phyloP scores from a whole-genome alignment of 2,888 invertebrate genomes.

The Tenthredo livida region DNA sequence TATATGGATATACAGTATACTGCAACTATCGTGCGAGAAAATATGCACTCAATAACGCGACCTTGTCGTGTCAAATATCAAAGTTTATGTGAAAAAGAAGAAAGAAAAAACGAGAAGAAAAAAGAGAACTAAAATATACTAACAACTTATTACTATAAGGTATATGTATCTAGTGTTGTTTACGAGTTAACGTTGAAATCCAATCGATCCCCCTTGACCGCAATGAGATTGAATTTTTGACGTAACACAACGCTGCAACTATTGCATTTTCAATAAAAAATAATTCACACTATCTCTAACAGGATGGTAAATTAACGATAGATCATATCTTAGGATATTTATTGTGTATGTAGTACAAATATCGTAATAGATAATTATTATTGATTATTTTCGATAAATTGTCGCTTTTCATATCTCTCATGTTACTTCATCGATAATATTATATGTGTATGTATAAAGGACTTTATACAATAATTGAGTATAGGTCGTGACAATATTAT shows the following conservation, averaged over 20 bases:
- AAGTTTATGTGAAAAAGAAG: conserved; percentile 2
- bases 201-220: conserved; percentile 27
- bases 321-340: background rate
- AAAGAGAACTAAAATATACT: background rate
- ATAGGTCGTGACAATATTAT: background rate
- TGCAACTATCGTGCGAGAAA: background rate
- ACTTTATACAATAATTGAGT: background rate
- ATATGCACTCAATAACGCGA: conserved; percentile 37
- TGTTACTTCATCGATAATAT: background rate
- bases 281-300: background rate
- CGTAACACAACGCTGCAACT: too few species aligned
- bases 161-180: background rate
- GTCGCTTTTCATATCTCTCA: background rate
- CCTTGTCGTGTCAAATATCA: conserved; percentile 39
- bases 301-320: background rate
- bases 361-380: background rate
- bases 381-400: background rate
- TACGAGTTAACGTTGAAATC: background rate
- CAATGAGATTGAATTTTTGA: conserved; percentile 14
- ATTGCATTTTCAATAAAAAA: background rate
- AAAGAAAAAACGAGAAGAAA: background rate
- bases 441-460: background rate
- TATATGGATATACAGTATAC: background rate
- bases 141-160: background rate
- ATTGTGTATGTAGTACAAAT: background rate